Evolutionary conservation across 2,797 vertebrate genomes (phyloP), one percentile per base, ranked within the genome.

Genomic region (Leptoclinus maculatus): DNA sequence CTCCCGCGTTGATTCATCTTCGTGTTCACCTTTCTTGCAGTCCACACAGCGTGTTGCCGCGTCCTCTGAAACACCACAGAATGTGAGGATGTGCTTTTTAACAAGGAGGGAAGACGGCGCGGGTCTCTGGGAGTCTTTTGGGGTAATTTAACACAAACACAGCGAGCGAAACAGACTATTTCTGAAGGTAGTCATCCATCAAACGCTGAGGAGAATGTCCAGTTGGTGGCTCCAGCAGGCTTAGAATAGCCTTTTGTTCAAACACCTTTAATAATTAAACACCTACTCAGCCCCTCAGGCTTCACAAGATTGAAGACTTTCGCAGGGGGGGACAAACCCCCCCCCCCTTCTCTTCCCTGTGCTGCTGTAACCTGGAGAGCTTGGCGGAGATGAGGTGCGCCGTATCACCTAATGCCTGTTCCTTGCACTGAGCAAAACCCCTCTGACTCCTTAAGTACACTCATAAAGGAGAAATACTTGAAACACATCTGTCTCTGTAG

Each of bases 201-300:
- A 94, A 83, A 87, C 85, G 16, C 90, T 87, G 89, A 91, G 84
- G 81, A 87, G 88, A 88, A 78, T 83, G 91, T 94, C 91, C 93
- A 92, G 91, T 94, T 84, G 85, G 88, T 88, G 90, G 89, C 90
- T 93, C 92, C 91, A 92, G 89, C 89, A 89, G 88, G 89, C 92
- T 92, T 86, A 88, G 92, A 95, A 93, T 92, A 92, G 91, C 88
- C 91, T 94, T 94, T 93, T 94, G 92, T 94, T 94, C 93, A 94
- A 94, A 93, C 93, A 93, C 92, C 92, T 95, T 95, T 91, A 93
- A 95, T 95, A 95, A 95, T 95, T 95, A 92, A 95, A 94, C 94
- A 95, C 92, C 92, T 93, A 84, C 90, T 85, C 79, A 86, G 85
- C 83, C 86, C 93, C 91, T 87, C 83, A 78, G 93, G 93, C 89